Percentiles rank a stretch among this genome's conserved stretches.
phyloP scores from a whole-genome alignment of 2,113 vertebrate species.

The Genyomyrus donnyi region DNA sequence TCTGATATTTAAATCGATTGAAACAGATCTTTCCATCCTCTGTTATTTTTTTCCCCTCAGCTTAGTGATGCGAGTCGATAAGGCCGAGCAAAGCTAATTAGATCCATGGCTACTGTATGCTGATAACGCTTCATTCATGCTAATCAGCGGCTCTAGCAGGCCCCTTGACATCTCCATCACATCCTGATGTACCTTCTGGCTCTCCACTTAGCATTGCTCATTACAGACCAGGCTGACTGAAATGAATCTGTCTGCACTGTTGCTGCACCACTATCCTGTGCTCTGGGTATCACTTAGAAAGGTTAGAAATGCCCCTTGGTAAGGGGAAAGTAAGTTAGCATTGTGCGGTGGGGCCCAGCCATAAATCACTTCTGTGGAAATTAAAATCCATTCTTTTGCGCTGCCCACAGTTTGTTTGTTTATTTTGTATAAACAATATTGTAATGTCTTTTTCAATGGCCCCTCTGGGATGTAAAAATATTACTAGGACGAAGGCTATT shows the following conservation, averaged over 20 bases:
- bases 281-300: not conserved
- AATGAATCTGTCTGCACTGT: not conserved
- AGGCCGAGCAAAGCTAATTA: not conserved
- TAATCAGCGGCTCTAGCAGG: not conserved
- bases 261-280: not conserved
- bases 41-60: not conserved
- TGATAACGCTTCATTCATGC: not conserved
- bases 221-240: not conserved
- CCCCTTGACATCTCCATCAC: not conserved
- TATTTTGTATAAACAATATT: not conserved
- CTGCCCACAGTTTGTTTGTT: not conserved
- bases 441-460: not conserved
- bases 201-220: not conserved
- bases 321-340: not conserved
- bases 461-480: not conserved
- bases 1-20: not conserved
- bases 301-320: not conserved
- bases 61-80: not conserved
- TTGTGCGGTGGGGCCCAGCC: not conserved
- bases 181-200: conserved; percentile 6
- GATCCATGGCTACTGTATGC: not conserved
- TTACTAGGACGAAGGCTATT: not conserved
- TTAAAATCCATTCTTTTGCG: not conserved
- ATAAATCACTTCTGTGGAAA: not conserved
- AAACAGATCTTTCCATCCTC: not conserved